Conservation (phyloP, 2,888 invertebrate species). For the Chalcosyrphus nemorum region DNA sequence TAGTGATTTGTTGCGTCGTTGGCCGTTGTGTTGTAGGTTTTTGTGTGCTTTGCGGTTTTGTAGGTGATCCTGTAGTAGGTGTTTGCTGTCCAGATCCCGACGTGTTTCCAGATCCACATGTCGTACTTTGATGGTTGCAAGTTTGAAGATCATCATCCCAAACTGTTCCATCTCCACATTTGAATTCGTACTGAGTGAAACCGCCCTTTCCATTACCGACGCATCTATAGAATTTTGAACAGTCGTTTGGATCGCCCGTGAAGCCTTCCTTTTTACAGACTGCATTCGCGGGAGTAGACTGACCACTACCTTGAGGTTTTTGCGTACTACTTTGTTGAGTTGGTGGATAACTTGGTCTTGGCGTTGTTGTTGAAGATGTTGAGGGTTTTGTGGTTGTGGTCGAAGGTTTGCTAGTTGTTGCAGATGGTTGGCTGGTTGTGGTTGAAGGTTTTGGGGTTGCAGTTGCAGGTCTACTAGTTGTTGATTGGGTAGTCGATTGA, state of each 20-base stretch:
- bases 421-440: constrained; percentile 12
- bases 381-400: constrained; percentile 65
- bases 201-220: constrained; percentile 85
- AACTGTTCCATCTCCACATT: constrained; percentile 86
- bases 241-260: constrained; percentile 82
- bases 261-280: constrained; percentile 82
- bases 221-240: constrained; percentile 87
- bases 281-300: constrained; percentile 44
- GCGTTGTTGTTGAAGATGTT: constrained; percentile 41
- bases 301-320: neutral
- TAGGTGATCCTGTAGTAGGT: constrained; percentile 8
- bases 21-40: constrained; percentile 6
- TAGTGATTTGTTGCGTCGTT: constrained; percentile 41
- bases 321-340: constrained; percentile 49
- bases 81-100: constrained; percentile 29
- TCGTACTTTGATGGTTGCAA: constrained; percentile 78
- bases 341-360: constrained; percentile 68
- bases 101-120: constrained; percentile 72
- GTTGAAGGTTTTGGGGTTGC: constrained; percentile 29
- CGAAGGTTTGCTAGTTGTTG: neutral
- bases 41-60: neutral
- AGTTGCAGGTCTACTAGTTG: neutral
- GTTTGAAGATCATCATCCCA: constrained; percentile 83
- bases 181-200: constrained; percentile 85
- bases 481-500: constrained; percentile 36